Evolutionary conservation across 2,113 vertebrate species (phyloP), one percentile per base, ranked within the genome.

Genomic region (Galeopterus variegatus): DNA sequence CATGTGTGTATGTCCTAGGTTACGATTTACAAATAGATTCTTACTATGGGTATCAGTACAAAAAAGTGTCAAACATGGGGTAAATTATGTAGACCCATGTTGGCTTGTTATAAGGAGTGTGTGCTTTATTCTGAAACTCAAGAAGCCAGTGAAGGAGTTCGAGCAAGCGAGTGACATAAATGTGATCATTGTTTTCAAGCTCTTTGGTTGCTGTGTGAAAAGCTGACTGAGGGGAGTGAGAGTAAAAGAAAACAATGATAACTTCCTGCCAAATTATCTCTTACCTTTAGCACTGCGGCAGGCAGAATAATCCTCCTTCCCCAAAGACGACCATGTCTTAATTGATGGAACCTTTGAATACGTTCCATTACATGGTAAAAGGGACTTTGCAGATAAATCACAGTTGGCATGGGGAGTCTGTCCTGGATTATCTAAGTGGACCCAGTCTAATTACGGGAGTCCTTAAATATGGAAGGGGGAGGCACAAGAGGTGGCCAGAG

Each of bases 21-120:
- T 93, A 85, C 75, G 23, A 67, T 84, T 88, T 90, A n/a, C 87
- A 89, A 93, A 84, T n/a, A 36, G 45, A 62, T 88, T 84, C n/a
- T 80, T 75, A 50, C 21, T 70, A 3, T 23, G 64, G 6, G 19
- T 31, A 52, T 9, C 0, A 14, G 21, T 50, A 52, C 14, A 26
- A 52, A 60, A 69, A 76, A 17, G 48, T 58, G 72, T 82, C 31
- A 67, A 8, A 69, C n/a, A 11, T 21, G 24, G 36, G 15, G 15
- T 14, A n/a, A 83, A 65, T 84, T 24, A 69, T 67, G 33, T 31
- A 73, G 85, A 67, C 1, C 31, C 50, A 72, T 60, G 18, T 50
- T 9, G 26, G 14, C 64, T 83, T 83, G 12, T 73, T 82, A 24
- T 58, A 41, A 81, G 3, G 83, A n/a, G 48, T 3, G 13, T 26